Percentiles rank a stretch among this genome's conserved stretches.
phyloP scores from a whole-genome alignment of 2,888 invertebrate genomes.

The Conistra vaccinii region DNA sequence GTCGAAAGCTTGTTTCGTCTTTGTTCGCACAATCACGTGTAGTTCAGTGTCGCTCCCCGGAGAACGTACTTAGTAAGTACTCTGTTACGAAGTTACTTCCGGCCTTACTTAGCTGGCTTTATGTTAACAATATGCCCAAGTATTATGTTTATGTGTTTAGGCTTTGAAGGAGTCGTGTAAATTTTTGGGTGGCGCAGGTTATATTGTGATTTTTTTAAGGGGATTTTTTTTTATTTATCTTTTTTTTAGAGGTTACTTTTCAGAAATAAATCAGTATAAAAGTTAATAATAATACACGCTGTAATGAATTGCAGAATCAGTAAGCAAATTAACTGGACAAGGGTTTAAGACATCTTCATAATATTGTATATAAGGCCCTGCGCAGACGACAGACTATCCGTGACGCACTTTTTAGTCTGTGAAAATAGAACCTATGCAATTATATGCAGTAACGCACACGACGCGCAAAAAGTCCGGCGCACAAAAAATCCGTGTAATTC shows the following conservation, averaged over 20 bases:
- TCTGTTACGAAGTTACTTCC: constrained; percentile 54
- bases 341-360: not conserved
- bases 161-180: constrained; percentile 5
- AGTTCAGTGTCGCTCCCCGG: constrained; percentile 43
- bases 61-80: constrained; percentile 51
- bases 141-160: constrained; percentile 43
- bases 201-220: not conserved
- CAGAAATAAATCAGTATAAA: not conserved
- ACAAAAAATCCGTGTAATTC: too few species aligned
- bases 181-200: not conserved
- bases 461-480: too few species aligned
- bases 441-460: too few species aligned
- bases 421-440: too few species aligned
- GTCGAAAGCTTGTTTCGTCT: constrained; percentile 37
- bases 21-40: constrained; percentile 46
- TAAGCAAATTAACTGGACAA: not conserved
- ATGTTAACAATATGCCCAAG: constrained; percentile 27
- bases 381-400: too few species aligned
- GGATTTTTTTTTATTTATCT: not conserved
- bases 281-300: not conserved
- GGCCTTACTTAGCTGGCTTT: constrained; percentile 55
- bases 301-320: not conserved
- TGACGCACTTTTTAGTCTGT: too few species aligned
- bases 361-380: too few species aligned
- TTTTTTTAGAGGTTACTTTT: not conserved